These are phyloP conservation scores for Nothocercus julius DNA, from an alignment of 2,113 vertebrate species.

Conservation along the genomic window DNA sequence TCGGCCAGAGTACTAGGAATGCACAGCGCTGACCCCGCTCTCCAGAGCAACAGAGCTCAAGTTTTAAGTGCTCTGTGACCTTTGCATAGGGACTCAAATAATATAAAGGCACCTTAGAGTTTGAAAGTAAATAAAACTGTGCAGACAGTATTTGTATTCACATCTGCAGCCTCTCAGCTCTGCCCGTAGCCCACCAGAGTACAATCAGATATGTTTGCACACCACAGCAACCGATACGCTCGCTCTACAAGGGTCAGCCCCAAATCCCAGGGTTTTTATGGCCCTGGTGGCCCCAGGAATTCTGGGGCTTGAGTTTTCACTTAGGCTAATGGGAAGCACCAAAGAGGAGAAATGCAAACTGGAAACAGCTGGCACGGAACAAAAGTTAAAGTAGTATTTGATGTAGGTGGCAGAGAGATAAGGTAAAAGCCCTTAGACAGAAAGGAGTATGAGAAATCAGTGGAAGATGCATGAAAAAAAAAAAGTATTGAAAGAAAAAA, in stretches of 20 bases:
- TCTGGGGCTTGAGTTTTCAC: neutral
- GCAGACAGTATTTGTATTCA: neutral
- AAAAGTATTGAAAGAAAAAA: too few relatives aligned
- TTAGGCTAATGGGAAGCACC: neutral
- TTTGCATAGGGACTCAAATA: neutral
- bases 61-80: neutral
- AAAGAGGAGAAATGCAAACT: neutral
- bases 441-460: too few relatives aligned
- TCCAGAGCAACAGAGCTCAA: neutral
- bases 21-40: neutral
- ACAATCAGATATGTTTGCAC: neutral
- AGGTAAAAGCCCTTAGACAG: too few relatives aligned
- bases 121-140: neutral
- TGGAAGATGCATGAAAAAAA: too few relatives aligned
- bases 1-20: neutral
- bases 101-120: neutral
- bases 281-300: neutral
- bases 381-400: neutral
- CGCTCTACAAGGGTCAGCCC: neutral
- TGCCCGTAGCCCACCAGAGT: neutral
- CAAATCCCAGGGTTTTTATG: neutral
- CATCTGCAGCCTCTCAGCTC: neutral
- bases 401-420: neutral
- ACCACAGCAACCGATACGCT: neutral
- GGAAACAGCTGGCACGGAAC: neutral